phyloP scores from a whole-genome alignment of 2,888 invertebrate genomes.

The Scaeva pyrastri region DNA sequence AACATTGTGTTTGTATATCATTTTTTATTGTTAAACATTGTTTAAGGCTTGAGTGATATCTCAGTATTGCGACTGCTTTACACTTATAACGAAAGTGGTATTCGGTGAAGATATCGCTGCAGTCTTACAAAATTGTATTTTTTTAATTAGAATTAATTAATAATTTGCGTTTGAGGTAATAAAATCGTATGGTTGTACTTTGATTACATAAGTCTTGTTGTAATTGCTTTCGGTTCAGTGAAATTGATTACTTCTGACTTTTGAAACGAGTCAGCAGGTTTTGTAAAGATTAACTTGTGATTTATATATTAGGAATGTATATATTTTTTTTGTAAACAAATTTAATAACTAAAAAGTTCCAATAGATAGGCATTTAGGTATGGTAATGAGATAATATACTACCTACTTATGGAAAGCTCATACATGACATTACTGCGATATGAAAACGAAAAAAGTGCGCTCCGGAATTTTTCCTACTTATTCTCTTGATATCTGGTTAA shows the following conservation, averaged over 20 bases:
- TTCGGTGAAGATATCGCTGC: background rate
- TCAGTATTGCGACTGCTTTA: background rate
- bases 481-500: too few species aligned
- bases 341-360: too few species aligned
- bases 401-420: too few species aligned
- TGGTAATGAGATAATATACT: too few species aligned
- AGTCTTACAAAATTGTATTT: slow-evolving; percentile 3
- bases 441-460: too few species aligned
- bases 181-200: background rate
- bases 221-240: background rate
- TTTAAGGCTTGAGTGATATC: slow-evolving; percentile 3
- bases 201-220: background rate
- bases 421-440: too few species aligned
- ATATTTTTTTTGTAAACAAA: too few species aligned
- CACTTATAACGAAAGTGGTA: background rate
- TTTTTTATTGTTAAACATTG: slow-evolving; percentile 1
- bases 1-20: background rate
- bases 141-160: background rate
- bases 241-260: background rate
- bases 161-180: background rate
- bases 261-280: background rate
- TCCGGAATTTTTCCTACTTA: too few species aligned
- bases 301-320: too few species aligned
- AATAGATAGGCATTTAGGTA: too few species aligned
- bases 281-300: background rate